These are phyloP conservation scores for Diachasma alloeum DNA, from an alignment of 1,140 invertebrate genomes.

Conservation along the genomic window DNA sequence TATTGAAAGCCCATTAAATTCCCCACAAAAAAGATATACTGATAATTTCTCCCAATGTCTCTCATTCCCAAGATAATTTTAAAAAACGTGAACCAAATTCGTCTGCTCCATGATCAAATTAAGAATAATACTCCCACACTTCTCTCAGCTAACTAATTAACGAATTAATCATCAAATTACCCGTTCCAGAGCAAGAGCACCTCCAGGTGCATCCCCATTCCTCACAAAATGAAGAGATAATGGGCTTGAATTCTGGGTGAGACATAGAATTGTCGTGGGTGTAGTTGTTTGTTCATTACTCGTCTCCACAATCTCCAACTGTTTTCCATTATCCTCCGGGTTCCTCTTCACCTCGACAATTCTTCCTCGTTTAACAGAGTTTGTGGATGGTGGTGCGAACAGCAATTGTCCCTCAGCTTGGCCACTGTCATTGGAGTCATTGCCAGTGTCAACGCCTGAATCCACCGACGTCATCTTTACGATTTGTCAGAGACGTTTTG, in stretches of 20 bases:
- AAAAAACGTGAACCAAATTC: too few species aligned
- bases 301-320: neutral
- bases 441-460: conserved; percentile 73
- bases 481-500: neutral
- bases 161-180: neutral
- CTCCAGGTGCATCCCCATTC: too few species aligned
- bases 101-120: too few species aligned
- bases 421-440: conserved; percentile 71
- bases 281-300: neutral
- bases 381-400: neutral
- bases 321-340: neutral
- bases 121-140: too few species aligned
- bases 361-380: neutral
- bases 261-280: neutral
- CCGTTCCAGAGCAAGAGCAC: too few species aligned
- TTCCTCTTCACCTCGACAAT: neutral
- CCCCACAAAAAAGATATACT: too few species aligned
- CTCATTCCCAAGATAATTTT: too few species aligned
- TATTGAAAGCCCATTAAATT: too few species aligned
- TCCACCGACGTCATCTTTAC: conserved; percentile 61
- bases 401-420: conserved; percentile 18
- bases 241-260: neutral
- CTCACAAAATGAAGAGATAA: neutral
- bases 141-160: too few species aligned
- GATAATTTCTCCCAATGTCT: too few species aligned